Conservation (phyloP, 64 coral and sea anemone genomes). For the Porites australiensis region DNA sequence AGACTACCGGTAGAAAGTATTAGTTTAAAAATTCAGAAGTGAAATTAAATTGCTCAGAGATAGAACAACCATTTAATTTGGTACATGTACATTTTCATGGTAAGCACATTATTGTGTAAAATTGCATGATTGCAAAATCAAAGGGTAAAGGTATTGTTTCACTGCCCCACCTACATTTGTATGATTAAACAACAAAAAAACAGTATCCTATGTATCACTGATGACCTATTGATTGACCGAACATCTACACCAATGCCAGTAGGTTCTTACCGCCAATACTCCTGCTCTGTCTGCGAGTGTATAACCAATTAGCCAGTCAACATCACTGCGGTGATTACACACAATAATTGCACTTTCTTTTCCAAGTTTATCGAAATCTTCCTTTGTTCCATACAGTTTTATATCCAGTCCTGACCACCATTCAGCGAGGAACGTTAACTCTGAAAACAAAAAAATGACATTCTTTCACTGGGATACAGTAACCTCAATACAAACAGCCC, state of each 20-base stretch:
- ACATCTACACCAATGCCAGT: neutral
- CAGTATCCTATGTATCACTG: too few species aligned
- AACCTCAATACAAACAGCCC: too few species aligned
- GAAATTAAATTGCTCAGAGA: too few species aligned
- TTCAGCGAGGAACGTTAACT: conserved; percentile 90
- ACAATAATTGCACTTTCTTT: conserved; percentile 84
- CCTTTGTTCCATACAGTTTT: conserved; percentile 89
- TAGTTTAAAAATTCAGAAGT: too few species aligned
- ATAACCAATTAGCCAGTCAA: conserved; percentile 98
- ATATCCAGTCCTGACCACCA: conserved; percentile 89
- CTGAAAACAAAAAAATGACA: conserved; percentile 48
- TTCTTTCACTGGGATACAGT: too few species aligned
- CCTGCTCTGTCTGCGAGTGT: conserved; percentile 82
- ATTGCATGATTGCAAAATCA: too few species aligned
- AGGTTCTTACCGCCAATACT: conserved; percentile 76
- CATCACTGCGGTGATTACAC: conserved; percentile 95
- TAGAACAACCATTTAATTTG: neutral
- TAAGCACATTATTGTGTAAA: too few species aligned
- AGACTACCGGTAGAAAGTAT: too few species aligned
- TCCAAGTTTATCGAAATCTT: conserved; percentile 88
- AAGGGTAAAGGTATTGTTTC: too few species aligned
- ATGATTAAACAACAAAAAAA: too few species aligned
- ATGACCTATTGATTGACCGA: too few species aligned
- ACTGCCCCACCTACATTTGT: too few species aligned
- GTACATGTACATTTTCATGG: neutral